Base-by-base conservation (phyloP, 1,140 invertebrate genomes). In the Macrotrachela quadricornifera region DNA sequence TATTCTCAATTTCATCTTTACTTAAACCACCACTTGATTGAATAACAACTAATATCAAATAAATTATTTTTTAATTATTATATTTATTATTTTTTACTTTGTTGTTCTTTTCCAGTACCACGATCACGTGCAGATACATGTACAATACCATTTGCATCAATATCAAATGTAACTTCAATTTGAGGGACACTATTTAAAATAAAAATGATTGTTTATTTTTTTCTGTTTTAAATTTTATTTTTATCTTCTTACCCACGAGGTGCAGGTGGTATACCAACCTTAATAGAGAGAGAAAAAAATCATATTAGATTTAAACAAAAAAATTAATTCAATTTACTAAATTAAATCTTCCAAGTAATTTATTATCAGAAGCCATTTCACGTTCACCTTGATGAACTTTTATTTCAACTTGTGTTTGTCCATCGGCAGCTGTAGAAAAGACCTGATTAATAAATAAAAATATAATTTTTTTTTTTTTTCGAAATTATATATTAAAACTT, bases 1-100 rank as follows among this genome's bases (percentile, higher is more conserved):
- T 99, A 68, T 99, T 97, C 74, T 99, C 94, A 64, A 99, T 99
- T 71, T 99, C 92, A 67, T 97, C 92, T 70, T 99, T 97, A 64
- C 85, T 94, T 13, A 99, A 73, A 60, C 94, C 94, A 64, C 94
- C 92, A 47, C 87, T 94, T 0, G 92, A 97, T 67, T 96, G 91
- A 68, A 99, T 97, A 3, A 97, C 84, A 74, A 99, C 18, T 45
- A 17, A 18, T 30, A 30, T 30, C 21, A 30, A 30, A 30, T n/a
- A n/a, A 84, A 87, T 69, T n/a, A 71, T 72, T 61, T 56, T 56
- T 51, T 58, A 55, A 49, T 16, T 36, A 53, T 10, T 30, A 30
- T 30, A 8, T 30, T 50, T 54, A 18, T 44, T 38, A 51, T 47
- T 30, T 51, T 49, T 42, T 30, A 30, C 21, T 95, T 74, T 97